Conservation (phyloP, 2,113 vertebrate species). For the Argyrosomus japonicus region DNA sequence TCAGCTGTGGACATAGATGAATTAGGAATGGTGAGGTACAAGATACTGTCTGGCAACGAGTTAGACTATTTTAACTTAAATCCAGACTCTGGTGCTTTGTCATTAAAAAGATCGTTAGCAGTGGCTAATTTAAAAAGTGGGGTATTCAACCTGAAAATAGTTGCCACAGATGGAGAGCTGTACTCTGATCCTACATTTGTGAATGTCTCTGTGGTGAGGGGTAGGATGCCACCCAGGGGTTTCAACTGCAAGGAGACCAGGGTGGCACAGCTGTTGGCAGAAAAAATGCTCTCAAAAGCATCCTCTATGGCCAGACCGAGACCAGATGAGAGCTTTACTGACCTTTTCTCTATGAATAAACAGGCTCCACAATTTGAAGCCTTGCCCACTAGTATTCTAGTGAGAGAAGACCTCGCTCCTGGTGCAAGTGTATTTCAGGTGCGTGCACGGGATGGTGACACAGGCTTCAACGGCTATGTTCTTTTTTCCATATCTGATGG, state of each 20-base stretch:
- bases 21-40: constrained; percentile 91
- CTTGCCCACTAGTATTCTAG: constrained; percentile 91
- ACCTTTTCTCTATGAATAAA: constrained; percentile 92
- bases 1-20: constrained; percentile 97
- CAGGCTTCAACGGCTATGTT: constrained; percentile 93
- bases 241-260: constrained; percentile 94
- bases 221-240: constrained; percentile 87
- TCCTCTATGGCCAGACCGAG: constrained; percentile 87
- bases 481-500: constrained; percentile 93
- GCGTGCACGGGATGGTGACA: constrained; percentile 90
- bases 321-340: constrained; percentile 87
- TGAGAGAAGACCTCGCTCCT: constrained; percentile 89
- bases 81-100: constrained; percentile 92
- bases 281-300: constrained; percentile 93
- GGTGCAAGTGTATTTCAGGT: constrained; percentile 91
- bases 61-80: constrained; percentile 93
- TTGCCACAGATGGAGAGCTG: constrained; percentile 93
- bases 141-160: constrained; percentile 90
- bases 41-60: constrained; percentile 94
- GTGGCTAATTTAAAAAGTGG: constrained; percentile 87
- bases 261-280: constrained; percentile 92
- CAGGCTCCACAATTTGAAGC: constrained; percentile 95
- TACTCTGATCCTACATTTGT: constrained; percentile 93
- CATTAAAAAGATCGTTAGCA: constrained; percentile 89
- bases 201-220: constrained; percentile 94